phyloP scores from a whole-genome alignment of 2,113 vertebrate species.

The Zosterops japonicus region DNA sequence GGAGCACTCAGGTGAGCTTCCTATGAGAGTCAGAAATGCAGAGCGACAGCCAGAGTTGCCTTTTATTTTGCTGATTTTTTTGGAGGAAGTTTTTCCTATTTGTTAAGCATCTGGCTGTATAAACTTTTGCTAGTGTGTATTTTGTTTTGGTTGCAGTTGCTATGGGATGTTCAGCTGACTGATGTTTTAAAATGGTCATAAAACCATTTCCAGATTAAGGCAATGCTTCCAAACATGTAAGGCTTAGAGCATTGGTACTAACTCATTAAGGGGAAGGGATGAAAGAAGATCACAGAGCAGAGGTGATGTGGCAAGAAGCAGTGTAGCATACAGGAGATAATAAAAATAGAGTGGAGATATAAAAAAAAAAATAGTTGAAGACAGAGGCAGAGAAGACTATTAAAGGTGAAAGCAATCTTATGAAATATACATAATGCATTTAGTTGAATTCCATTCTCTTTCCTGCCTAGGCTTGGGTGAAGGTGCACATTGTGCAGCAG shows the following conservation, averaged over 20 bases:
- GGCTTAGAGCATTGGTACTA: background rate
- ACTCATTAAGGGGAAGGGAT: background rate
- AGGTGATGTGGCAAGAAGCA: background rate
- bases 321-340: background rate
- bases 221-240: background rate
- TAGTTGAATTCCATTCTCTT: background rate
- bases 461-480: background rate
- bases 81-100: background rate
- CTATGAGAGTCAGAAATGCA: background rate
- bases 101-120: background rate
- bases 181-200: background rate
- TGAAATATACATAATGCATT: background rate
- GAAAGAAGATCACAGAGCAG: background rate
- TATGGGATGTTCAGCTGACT: background rate
- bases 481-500: background rate
- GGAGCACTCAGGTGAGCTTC: constrained; percentile 82
- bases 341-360: background rate
- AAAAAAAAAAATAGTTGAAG: background rate
- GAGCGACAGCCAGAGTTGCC: background rate
- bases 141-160: background rate
- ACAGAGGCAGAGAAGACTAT: background rate
- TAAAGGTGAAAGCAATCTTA: background rate
- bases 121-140: background rate
- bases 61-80: background rate
- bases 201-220: background rate